Evolutionary conservation across 2,888 invertebrate genomes (phyloP).

Genomic region (Chironomus tentans): DNA sequence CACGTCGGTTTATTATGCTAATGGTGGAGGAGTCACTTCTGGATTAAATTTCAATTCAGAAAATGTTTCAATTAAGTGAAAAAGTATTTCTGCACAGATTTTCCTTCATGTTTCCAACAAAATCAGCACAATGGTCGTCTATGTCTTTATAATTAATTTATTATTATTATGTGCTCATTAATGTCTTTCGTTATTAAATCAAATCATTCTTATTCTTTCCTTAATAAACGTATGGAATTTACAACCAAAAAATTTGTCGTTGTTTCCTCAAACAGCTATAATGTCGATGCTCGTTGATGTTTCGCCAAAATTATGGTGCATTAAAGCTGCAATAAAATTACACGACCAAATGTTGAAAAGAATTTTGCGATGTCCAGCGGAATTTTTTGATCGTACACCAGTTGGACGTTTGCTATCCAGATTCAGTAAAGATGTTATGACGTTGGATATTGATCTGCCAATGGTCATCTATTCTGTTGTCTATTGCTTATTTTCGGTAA

Average conservation of each 20-base stretch:
- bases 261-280: neutral
- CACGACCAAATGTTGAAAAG: slow-evolving; percentile 44
- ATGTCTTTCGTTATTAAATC: neutral
- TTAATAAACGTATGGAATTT: neutral
- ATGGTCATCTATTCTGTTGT: slow-evolving; percentile 13
- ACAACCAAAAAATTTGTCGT: too few relatives aligned
- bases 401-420: slow-evolving; percentile 54
- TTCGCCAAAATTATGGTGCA: neutral
- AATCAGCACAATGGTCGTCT: too few relatives aligned
- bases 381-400: slow-evolving; percentile 55
- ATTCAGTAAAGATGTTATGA: slow-evolving; percentile 49
- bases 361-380: slow-evolving; percentile 48
- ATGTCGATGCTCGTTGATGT: neutral
- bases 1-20: neutral
- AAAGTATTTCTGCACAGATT: too few relatives aligned
- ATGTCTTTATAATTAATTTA: too few relatives aligned
- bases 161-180: slow-evolving; percentile 44
- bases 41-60: slow-evolving; percentile 49
- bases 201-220: neutral
- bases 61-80: slow-evolving; percentile 49
- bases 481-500: slow-evolving; percentile 16
- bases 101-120: too few relatives aligned
- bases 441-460: slow-evolving; percentile 47
- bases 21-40: neutral
- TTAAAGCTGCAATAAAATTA: slow-evolving; percentile 43